Base-by-base conservation (phyloP, 2,888 invertebrate genomes). In the Isotomurus palustris region DNA sequence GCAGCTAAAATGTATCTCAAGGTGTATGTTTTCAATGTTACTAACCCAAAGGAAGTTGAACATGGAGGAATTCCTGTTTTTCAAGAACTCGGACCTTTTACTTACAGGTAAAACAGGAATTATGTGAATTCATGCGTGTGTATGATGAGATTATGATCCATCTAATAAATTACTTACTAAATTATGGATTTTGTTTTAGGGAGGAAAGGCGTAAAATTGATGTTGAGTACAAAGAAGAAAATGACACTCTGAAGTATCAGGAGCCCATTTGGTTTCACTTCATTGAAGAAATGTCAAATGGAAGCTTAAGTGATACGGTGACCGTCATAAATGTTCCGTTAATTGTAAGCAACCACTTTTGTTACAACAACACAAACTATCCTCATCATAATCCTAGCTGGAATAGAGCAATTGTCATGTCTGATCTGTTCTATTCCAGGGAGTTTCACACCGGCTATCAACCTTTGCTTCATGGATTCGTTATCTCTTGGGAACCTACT, bases 21-120 rank as follows among this genome's bases (percentile, higher is more conserved):
- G 28, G 53, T 58, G 0, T 43, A 53, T 22, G 4, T 58, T 21
- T 58, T 58, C 28, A 58, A 58, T 32, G 53, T 58, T 10, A 53
- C 29, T 3, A 58, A 58, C 29, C 58, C 58, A 6, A 19, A 17
- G 5, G 49, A 58, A 24, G 48, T 58, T 22, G 38, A 24, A 10
- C 1, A 35, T 17, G 52, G 56, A 10, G 36, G 6, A 14, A 17
- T 28, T 19, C 58, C 58, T 32, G 12, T 35, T n/a, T 44, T 53
- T 19, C 32, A 48, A 22, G 53, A 58, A 47, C 28, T 53, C n/a
- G 58, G 58, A 19, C 58, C 58, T 12, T 58, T 43, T 17, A 43
- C 49, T n/a, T 58, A 44, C 8, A 36, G 53, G 58, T 58, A 53
- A 53, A 38, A 21, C 14, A 25, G 17, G 17, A n/a, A n/a, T n/a